phyloP scores from a whole-genome alignment of 2,888 invertebrate genomes.

The Selenia dentaria region DNA sequence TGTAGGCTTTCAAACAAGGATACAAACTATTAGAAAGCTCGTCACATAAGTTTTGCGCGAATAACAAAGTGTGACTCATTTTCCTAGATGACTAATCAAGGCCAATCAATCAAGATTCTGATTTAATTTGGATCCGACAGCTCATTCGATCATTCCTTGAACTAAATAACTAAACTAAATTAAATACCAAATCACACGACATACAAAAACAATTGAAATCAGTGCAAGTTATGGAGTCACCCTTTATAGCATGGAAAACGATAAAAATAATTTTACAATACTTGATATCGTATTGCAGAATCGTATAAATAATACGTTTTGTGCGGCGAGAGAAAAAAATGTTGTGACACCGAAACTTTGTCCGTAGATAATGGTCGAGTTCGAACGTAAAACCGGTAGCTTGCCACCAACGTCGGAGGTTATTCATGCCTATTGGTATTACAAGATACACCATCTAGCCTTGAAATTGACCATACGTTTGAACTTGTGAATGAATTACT shows the following conservation, averaged over 20 bases:
- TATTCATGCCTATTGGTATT: slow-evolving; percentile 45
- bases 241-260: slow-evolving; percentile 9
- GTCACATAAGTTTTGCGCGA: slow-evolving; percentile 7
- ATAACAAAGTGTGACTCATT: slow-evolving; percentile 45
- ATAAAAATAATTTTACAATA: slow-evolving; percentile 22
- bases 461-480: slow-evolving; percentile 54
- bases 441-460: slow-evolving; percentile 55
- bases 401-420: slow-evolving; percentile 51
- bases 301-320: slow-evolving; percentile 54
- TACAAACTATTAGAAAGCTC: slow-evolving; percentile 26
- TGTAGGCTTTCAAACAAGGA: slow-evolving; percentile 8
- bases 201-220: slow-evolving; percentile 9
- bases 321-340: slow-evolving; percentile 54
- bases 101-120: slow-evolving; percentile 36
- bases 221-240: slow-evolving; percentile 1
- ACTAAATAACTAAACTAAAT: slow-evolving; percentile 28
- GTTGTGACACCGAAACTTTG: slow-evolving; percentile 60
- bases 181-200: slow-evolving; percentile 21
- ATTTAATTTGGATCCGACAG: slow-evolving; percentile 44
- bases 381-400: slow-evolving; percentile 76
- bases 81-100: slow-evolving; percentile 50
- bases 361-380: slow-evolving; percentile 56
- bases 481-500: slow-evolving; percentile 61
- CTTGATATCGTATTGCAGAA: slow-evolving; percentile 53
- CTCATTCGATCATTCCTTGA: slow-evolving; percentile 43